A percentile compares a stretch with the other conserved stretches of the same genome.
Evolutionary conservation across 1,140 invertebrate genomes (phyloP).

Genomic region (Drosophila willistoni): DNA sequence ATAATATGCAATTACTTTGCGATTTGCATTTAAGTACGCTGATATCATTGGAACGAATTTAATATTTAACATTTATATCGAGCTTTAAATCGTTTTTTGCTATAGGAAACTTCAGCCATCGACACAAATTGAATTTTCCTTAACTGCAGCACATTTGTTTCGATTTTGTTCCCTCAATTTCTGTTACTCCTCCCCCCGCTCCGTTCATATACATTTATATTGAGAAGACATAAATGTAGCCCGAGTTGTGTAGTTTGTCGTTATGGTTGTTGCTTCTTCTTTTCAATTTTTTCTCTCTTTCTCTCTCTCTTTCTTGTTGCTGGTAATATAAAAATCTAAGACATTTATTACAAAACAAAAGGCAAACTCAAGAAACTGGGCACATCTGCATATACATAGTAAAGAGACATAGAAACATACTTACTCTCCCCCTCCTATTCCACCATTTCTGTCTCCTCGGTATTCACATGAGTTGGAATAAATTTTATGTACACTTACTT

Average conservation of each 20-base stretch:
- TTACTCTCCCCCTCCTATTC: not conserved
- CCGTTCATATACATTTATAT: constrained; percentile 26
- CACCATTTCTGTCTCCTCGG: not conserved
- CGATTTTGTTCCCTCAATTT: constrained; percentile 47
- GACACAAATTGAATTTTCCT: constrained; percentile 59
- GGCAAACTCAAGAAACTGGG: constrained; percentile 61
- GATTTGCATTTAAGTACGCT: not conserved
- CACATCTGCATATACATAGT: constrained; percentile 70
- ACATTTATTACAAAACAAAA: constrained; percentile 76
- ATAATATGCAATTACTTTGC: no score
- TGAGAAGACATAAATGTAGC: constrained; percentile 58
- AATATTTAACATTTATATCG: not conserved
- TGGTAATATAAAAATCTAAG: constrained; percentile 53
- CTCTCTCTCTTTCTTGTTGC: not conserved
- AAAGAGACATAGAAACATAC: not conserved
- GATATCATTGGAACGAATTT: not conserved
- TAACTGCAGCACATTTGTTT: constrained; percentile 65
- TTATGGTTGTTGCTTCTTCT: constrained; percentile 52
- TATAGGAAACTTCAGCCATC: constrained; percentile 36
- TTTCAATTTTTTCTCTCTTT: not conserved
- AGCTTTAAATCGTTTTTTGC: constrained; percentile 46
- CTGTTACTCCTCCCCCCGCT: constrained; percentile 13
- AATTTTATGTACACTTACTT: constrained; percentile 81
- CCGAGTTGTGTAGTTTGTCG: constrained; percentile 47
- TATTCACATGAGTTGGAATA: constrained; percentile 63